Base-by-base conservation (phyloP, 1,140 invertebrate species). In the Cherax destructor region DNA sequence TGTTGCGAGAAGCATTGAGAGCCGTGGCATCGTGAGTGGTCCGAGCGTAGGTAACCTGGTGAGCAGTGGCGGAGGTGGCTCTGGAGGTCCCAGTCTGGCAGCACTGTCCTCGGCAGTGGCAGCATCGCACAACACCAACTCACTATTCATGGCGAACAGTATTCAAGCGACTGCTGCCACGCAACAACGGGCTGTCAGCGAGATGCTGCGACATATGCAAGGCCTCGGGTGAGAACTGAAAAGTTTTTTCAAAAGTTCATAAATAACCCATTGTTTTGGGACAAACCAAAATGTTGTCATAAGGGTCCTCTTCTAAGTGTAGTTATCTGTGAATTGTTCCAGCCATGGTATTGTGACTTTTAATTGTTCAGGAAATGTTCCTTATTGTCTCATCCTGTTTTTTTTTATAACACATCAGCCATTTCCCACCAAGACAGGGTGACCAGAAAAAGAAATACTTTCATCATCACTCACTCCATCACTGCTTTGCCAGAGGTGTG, bases 1-100 rank as follows among this genome's bases (percentile, higher is more conserved):
- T 91, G 89, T 91, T 91, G 89, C 89, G 61, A 91, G 89, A 91
- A 91, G 89, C 89, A 91, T 91, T 47, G 89, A 91, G 89, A 91
- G 89, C 86, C 89, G 89, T 65, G 89, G 89, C 59, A 91, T 91
- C 52, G 89, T 80, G 59, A 91, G 83, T 79, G 83, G 89, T 85
- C 89, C 89, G n/a, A 91, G 83, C 49, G 83, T 91, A 13, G 76
- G 89, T 24, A 86, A 83, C 61, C 76, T 91, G 24, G 83, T 91
- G 50, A 91, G 83, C 76, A 91, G 83, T 72, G 89, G 89, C 21
- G 83, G 89, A n/a, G 76, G 83, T 79, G 85, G 89, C 83, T 91
- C 89, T 24, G 83, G 83, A 21, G 89, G 89, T 7, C 83, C 83
- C 74, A 91, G 83, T 52, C 65, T 91, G 83, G 89, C 89, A 91